Evolutionary conservation across 1,140 invertebrate species (phyloP).

Genomic region (Nilaparvata lugens): DNA sequence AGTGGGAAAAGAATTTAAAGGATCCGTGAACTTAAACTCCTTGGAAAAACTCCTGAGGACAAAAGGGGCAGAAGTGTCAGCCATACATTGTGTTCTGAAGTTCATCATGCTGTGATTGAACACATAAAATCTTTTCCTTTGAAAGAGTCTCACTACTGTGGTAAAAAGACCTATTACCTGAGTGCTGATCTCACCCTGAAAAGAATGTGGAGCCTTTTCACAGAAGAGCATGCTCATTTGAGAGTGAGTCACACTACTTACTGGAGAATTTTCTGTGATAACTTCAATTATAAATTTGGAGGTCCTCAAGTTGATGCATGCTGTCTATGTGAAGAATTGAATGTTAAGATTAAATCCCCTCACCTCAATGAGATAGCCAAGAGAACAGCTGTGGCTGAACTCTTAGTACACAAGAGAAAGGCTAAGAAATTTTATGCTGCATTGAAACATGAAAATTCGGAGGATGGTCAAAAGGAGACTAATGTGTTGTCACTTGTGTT

Average conservation of each 20-base stretch:
- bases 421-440: too few species aligned
- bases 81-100: constrained; percentile 1
- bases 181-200: constrained; percentile 16
- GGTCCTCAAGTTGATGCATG: constrained; percentile 22
- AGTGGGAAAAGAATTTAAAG: constrained; percentile 4
- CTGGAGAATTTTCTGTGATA: constrained; percentile 15
- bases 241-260: constrained; percentile 19
- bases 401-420: too few species aligned
- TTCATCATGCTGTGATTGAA: background rate
- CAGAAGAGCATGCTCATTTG: too few species aligned
- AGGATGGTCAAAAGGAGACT: too few species aligned
- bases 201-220: constrained; percentile 16
- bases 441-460: too few species aligned
- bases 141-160: constrained; percentile 9
- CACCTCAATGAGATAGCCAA: too few species aligned
- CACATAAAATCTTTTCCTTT: constrained; percentile 16
- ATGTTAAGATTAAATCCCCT: too few species aligned
- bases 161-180: constrained; percentile 2
- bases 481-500: too few species aligned
- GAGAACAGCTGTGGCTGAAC: too few species aligned
- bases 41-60: constrained; percentile 9
- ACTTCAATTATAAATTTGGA: constrained; percentile 19
- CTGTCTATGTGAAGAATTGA: too few species aligned
- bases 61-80: constrained; percentile 13
- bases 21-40: background rate